Base-by-base conservation (phyloP, 2,113 vertebrate genomes). In the Vimba vimba region DNA sequence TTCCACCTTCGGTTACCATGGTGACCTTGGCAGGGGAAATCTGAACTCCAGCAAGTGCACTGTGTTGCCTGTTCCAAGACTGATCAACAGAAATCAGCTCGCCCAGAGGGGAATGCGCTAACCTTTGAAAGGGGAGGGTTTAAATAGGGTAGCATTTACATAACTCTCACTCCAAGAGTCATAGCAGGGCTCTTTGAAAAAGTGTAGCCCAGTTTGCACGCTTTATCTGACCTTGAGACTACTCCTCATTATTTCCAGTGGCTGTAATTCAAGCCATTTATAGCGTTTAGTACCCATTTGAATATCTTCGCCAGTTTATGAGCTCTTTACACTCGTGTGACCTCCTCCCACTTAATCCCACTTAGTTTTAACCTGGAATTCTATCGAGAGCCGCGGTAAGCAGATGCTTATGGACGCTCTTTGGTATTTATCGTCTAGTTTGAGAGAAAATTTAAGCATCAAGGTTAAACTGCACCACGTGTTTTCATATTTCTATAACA, bases 1-100 rank as follows among this genome's bases (percentile, higher is more conserved):
- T 84, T 3, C 80, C 79, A 43, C 33, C 66, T 80, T 78, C 23
- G 27, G 89, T 90, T 88, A 47, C 87, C 87, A 90, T 87, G 87
- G 87, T 86, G 85, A 86, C 57, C 30, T 76, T 64, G 59, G 78
- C 27, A 74, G 27, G n/a, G 39, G 27, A 78, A 66, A 19, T 82
- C 27, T 73, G 79, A 75, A 80, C 27, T 84, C 68, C 17, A 17
- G 25, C 33, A 43, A 74, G 74, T 25, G 81, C 36, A 15, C 79
- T 27, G 33, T 80, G 52, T 57, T 64, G 78, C 25, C 30, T 52
- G 71, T 59, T 85, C 36, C 50, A 86, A 80, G 83, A 83, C 75
- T 7, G 30, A 15, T 83, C 66, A 57, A 62, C 62, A 73, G 45
- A 78, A 82, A 89, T 79, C 83, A 62, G 52, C 73, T 77, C 30